Conservation (phyloP, 2,113 vertebrate genomes). For the Cervus canadensis region DNA sequence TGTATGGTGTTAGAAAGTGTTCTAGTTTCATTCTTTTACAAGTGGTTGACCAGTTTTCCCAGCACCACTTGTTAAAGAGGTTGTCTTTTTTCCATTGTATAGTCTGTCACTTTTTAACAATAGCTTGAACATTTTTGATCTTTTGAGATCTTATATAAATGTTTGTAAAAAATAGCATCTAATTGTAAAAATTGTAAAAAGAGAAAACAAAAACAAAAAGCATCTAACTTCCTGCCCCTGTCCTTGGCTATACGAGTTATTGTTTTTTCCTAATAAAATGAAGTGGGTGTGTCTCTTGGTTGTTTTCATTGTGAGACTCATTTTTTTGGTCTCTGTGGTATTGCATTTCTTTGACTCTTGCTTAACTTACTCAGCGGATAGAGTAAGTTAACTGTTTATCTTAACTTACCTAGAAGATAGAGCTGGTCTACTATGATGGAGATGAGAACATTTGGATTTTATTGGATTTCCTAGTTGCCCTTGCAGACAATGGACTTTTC, state of each 20-base stretch:
- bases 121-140: not conserved
- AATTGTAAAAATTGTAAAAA: not conserved
- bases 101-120: constrained; percentile 19
- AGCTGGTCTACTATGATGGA: not conserved
- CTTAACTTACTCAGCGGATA: not conserved
- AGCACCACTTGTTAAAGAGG: no score
- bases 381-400: not conserved
- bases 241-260: not conserved
- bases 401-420: not conserved
- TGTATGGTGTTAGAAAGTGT: no score
- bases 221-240: not conserved
- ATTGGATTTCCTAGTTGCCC: constrained; percentile 33
- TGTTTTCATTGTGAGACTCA: not conserved
- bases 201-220: not conserved
- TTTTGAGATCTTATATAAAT: constrained; percentile 16
- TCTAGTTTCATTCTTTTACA: no score
- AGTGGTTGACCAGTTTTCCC: no score
- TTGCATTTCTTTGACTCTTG: constrained; percentile 6
- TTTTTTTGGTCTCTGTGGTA: not conserved
- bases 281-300: not conserved
- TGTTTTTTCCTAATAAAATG: constrained; percentile 39
- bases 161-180: constrained; percentile 8
- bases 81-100: not conserved
- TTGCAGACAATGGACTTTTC: constrained; percentile 39
- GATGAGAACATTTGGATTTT: constrained; percentile 31